Base-by-base conservation (phyloP, 2,797 vertebrate species). In the Rhodeus uyekii region DNA sequence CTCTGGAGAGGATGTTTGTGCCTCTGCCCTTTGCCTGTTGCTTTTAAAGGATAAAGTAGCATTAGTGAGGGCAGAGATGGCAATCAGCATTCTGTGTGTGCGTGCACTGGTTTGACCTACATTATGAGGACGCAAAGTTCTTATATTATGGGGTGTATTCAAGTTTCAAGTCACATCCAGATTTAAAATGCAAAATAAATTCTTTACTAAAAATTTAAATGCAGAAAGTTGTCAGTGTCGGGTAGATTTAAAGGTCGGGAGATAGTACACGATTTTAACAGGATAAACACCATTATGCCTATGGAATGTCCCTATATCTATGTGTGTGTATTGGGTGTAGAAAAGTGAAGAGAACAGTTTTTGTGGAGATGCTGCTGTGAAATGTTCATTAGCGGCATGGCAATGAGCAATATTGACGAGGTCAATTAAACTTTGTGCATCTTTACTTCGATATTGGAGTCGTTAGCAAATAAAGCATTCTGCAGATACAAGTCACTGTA, bases 1-100 rank as follows among this genome's bases (percentile, higher is more conserved):
- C 71, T 63, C 42, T 58, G 73, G 44, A 85, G 72, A 65, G 72
- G 73, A 84, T 48, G 53, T 81, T 74, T 81, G 79, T 74, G 77
- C 34, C 44, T 83, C 83, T 64, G 44, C 60, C 58, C 67, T 44
- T 73, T 64, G 9, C 27, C 78, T 81, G 79, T 71, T 76, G 61
- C 82, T 81, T 82, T 87, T 84, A 82, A 82, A 82, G 86, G 76
- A 84, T 73, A 83, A 83, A 78, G 80, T 72, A 29, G 84, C 73
- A 83, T 84, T 84, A 83, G 71, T 86, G 67, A 36, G 48, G 73
- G 61, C 64, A 76, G 24, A 86, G 80, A 82, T 75, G 22, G 74
- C 36, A 72, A 65, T 77, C 58, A 38, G 79, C 38, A 76, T 64
- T 67, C 9, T 60, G 13, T 75, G 0, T 34, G 29, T 68, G 63